A percentile compares a stretch with the other conserved stretches of the same genome.
Evolutionary conservation across 2,113 vertebrate species (phyloP).

Genomic region (Rattus rattus): DNA sequence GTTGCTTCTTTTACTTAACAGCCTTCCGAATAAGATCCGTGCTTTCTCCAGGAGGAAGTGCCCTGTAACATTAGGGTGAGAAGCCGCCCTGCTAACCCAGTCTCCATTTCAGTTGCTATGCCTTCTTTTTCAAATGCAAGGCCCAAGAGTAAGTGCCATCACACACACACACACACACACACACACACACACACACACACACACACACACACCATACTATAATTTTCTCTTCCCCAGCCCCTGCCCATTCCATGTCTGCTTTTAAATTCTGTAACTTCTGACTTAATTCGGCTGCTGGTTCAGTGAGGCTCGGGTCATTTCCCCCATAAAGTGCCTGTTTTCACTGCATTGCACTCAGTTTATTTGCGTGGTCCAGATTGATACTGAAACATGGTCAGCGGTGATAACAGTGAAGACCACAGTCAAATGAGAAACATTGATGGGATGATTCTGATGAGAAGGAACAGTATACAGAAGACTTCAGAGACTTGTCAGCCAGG

Average conservation of each 20-base stretch:
- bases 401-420: not conserved
- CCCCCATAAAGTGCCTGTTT: not conserved
- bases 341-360: not conserved
- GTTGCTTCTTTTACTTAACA: constrained; percentile 6
- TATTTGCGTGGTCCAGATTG: constrained; percentile 24
- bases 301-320: constrained; percentile 6
- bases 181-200: too few species aligned
- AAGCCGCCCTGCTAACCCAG: not conserved
- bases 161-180: too few species aligned
- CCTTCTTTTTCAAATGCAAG: constrained; percentile 44
- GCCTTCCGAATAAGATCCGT: not conserved
- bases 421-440: not conserved
- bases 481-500: not conserved
- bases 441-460: not conserved
- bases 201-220: too few species aligned
- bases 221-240: too few species aligned
- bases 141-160: not conserved
- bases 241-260: not conserved
- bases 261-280: constrained; percentile 19
- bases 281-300: constrained; percentile 37
- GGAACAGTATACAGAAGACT: not conserved
- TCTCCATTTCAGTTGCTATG: not conserved
- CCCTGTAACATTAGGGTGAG: not conserved
- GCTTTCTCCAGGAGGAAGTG: not conserved
- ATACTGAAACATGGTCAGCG: constrained; percentile 20